Base-by-base conservation (phyloP, 37 sponge, comb jelly and placozoan genomes). In the Lycopodina hypogea region DNA sequence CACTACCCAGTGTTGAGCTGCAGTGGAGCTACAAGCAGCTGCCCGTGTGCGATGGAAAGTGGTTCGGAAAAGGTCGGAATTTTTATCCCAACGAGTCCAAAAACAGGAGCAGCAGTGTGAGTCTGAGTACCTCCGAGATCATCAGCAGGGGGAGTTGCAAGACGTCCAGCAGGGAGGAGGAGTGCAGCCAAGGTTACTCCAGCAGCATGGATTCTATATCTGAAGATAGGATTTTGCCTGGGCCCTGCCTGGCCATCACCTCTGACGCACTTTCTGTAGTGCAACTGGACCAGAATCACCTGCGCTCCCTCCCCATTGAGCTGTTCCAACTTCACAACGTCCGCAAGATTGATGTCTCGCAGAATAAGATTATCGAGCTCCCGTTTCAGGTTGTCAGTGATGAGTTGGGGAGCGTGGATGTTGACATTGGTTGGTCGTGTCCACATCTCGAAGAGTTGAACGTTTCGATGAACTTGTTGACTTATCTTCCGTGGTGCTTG, bases 311-410 rank as follows among this genome's bases (percentile, higher is more conserved):
- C 2, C 91, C 91, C 2, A 21, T 86, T 0, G 76, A 78, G 26
- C 38, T 90, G 1, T 86, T 90, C 42, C 74, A 74, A 15, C 79
- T 90, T 15, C 69, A 69, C 14, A 72, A 90, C 65, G 71, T 90
- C 24, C 22, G 9, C 3, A 28, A 68, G 33, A 68, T 86, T 37
- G 59, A 86, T 36, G 40, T 86, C 15, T 53, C 87, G 0, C n/a
- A 60, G 1, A 90, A 90, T 45, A 35, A 36, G 45, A 53, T 90
- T 36, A 37, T 36, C 14, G 34, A 3, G n/a, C 79, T 90, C 6
- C 87, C 91, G 1, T 39, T 42, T 2, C 33, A 17, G 28, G 19
- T 2, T 26, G 0, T 28, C 51, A 53, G 40, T 30, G 22, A 9
- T 52, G 57, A 12, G 26, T 19, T 17, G 19, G 23, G 12, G 30